phyloP scores from a whole-genome alignment of 2,113 vertebrate genomes.

The Natator depressus region DNA sequence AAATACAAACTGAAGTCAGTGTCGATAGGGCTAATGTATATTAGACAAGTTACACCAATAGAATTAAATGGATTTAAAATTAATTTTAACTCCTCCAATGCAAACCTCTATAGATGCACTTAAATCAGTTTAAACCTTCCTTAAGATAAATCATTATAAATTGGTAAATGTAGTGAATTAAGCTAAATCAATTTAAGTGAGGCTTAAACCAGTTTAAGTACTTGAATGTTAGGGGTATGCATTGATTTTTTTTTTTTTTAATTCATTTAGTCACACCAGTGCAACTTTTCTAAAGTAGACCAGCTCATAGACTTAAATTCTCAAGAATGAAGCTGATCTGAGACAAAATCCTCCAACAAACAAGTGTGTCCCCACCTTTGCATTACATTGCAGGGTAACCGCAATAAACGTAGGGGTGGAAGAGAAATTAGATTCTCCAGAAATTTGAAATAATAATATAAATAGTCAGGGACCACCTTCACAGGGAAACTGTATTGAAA shows the following conservation, averaged over 20 bases:
- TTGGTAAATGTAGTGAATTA: neutral
- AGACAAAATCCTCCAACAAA: no score
- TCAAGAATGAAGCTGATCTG: no score
- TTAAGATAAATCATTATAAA: neutral
- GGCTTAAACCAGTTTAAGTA: neutral
- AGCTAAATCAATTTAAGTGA: neutral
- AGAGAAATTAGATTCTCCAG: no score
- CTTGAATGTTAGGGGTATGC: neutral
- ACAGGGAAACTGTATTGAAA: neutral
- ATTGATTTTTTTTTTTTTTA: neutral
- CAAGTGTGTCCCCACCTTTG: no score
- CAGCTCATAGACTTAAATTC: no score
- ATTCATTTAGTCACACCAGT: neutral
- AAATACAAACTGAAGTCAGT: neutral
- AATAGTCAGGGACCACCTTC: neutral
- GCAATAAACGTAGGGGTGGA: no score
- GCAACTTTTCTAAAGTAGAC: neutral
- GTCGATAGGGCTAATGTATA: neutral
- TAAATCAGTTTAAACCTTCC: neutral
- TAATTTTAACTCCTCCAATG: neutral
- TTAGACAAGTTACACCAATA: neutral
- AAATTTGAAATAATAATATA: no score
- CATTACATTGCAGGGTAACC: no score
- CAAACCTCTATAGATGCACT: neutral
- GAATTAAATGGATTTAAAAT: neutral